Conservation (phyloP, 2,113 vertebrate species). For the Saccopteryx leptura region DNA sequence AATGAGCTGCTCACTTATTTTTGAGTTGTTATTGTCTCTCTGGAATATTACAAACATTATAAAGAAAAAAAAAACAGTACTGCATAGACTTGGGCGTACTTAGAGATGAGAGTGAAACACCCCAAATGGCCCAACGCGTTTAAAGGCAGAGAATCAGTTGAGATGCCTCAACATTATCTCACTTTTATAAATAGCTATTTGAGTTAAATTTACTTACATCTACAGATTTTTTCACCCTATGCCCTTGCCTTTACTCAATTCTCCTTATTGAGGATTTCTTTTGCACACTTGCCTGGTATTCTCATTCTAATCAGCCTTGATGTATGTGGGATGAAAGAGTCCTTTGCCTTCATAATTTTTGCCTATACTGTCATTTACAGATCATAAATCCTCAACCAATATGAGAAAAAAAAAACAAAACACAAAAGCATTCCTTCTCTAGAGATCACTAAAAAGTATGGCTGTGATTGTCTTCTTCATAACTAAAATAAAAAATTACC, state of each 20-base stretch:
- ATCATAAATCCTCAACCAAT: neutral
- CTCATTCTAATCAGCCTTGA: neutral
- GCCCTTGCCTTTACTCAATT: neutral
- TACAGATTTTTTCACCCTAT: neutral
- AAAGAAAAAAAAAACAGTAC: neutral
- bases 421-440: neutral
- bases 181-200: slow-evolving; percentile 5
- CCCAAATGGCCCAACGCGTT: neutral
- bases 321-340: neutral
- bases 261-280: neutral
- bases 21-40: slow-evolving; percentile 29
- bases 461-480: neutral
- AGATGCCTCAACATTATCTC: neutral
- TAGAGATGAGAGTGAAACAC: neutral
- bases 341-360: neutral
- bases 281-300: neutral
- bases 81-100: neutral
- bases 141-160: slow-evolving; percentile 3
- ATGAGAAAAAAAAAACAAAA: neutral
- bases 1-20: slow-evolving; percentile 39
- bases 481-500: neutral
- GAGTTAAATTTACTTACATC: neutral
- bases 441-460: neutral
- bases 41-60: neutral
- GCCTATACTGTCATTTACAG: neutral